Conservation (phyloP, 2,113 vertebrate species). For the Rhinolophus ferrumequinum region DNA sequence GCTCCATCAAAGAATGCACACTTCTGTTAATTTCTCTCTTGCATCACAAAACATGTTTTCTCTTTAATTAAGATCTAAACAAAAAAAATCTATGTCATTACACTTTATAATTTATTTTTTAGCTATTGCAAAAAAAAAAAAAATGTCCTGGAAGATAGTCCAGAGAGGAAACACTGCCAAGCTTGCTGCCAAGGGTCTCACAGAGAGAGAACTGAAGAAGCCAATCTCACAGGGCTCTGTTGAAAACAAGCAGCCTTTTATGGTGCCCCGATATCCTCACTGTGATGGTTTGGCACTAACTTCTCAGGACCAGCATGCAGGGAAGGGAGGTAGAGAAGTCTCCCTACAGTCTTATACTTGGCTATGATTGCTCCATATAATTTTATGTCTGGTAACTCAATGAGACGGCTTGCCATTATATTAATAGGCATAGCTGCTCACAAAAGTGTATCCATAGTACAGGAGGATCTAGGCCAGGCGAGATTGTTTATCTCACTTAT, state of each 20-base stretch:
- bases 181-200: not conserved
- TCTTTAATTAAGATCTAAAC: slow-evolving; percentile 28
- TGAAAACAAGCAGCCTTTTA: slow-evolving; percentile 23
- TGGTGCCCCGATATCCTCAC: not conserved
- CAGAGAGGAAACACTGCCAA: slow-evolving; percentile 29
- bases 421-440: not conserved
- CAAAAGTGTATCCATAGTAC: not conserved
- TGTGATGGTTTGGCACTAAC: not conserved
- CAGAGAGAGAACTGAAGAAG: not conserved
- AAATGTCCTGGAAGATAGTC: not conserved
- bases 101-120: slow-evolving; percentile 44
- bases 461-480: not conserved
- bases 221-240: not conserved
- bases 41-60: not conserved
- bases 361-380: not conserved
- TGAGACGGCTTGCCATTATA: not conserved
- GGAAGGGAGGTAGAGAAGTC: not conserved
- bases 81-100: slow-evolving; percentile 47
- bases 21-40: slow-evolving; percentile 21
- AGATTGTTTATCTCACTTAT: not conserved
- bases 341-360: not conserved
- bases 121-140: not conserved
- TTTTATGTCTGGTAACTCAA: slow-evolving; percentile 22
- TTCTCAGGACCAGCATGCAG: not conserved
- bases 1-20: not conserved